Base-by-base conservation (phyloP, 1,140 invertebrate genomes). In the Drusus annulatus region DNA sequence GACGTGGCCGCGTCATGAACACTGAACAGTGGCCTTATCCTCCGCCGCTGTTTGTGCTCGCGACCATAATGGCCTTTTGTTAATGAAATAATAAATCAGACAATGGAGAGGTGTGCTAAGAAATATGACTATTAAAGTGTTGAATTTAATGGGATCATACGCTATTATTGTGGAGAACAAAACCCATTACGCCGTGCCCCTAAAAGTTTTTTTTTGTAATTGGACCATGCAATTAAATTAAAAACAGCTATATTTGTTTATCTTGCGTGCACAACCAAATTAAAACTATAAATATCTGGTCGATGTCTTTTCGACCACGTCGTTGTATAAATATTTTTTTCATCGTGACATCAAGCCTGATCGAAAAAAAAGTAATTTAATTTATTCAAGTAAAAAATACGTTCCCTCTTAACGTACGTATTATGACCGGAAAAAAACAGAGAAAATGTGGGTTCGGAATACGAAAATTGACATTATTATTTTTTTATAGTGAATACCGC, bases 51-150 rank as follows among this genome's bases (percentile, higher is more conserved):
- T 74, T 52, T 52, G 21, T 74, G 17, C 69, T 15, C 69, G 21
- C 50, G 10, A 15, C 21, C 19, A 54, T 74, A 74, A 74, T 74
- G 51, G 69, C 10, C 69, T 74, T 73, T 74, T 74, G 69, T 74
- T 74, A 74, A 74, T 74, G 69, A 52, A 52, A 74, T 74, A 52
- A 74, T 74, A 56, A 52, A 54, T 52, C 52, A 74, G 23, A 74
- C 69, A 74, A 74, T 74, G 23, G 69, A 54, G 50, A 56, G 69
- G 69, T 54, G 69, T 54, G 69, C 50, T 74, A 54, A 1, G 19
- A n/a, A 25, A 54, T 25, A 56, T 56, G 69, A 7, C 23, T 74
- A 74, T 56, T 74, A 74, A 65, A 74, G 69, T 74, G 69, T 56
- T 74, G 69, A 16, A 28, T 28, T n/a, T 52, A 74, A 74, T 74